Evolutionary conservation across 1,140 invertebrate species (phyloP).

Genomic region (Musca domestica): DNA sequence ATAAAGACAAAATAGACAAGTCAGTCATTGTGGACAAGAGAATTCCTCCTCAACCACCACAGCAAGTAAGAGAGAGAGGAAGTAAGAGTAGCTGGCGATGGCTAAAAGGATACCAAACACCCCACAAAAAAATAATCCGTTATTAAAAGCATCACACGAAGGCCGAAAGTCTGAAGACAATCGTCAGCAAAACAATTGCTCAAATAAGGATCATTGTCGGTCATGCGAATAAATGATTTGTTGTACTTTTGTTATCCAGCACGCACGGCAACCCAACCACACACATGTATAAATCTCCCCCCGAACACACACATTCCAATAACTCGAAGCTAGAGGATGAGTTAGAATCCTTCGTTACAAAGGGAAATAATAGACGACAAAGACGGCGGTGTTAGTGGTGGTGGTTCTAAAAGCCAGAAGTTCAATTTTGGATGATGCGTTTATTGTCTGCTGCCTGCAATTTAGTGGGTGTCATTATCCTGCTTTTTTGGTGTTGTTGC

Average conservation of each 20-base stretch:
- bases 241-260: conserved; percentile 2
- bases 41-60: background rate
- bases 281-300: no score
- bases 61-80: no score
- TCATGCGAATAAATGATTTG: conserved; percentile 24
- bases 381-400: background rate
- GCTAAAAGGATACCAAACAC: background rate
- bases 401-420: background rate
- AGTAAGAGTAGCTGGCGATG: no score
- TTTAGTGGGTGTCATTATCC: conserved; percentile 25
- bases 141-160: conserved; percentile 19
- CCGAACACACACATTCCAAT: no score
- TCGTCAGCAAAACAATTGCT: conserved; percentile 10
- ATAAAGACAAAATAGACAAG: no score
- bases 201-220: conserved; percentile 10
- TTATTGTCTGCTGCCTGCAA: conserved; percentile 15
- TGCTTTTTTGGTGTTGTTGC: conserved; percentile 8
- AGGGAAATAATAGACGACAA: background rate
- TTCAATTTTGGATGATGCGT: conserved; percentile 4
- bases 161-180: conserved; percentile 14
- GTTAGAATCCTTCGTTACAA: no score
- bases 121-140: conserved; percentile 22
- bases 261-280: no score
- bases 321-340: no score
- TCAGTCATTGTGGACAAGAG: background rate